phyloP scores from a whole-genome alignment of 2,888 invertebrate species.

The Limnephilus rhombicus region DNA sequence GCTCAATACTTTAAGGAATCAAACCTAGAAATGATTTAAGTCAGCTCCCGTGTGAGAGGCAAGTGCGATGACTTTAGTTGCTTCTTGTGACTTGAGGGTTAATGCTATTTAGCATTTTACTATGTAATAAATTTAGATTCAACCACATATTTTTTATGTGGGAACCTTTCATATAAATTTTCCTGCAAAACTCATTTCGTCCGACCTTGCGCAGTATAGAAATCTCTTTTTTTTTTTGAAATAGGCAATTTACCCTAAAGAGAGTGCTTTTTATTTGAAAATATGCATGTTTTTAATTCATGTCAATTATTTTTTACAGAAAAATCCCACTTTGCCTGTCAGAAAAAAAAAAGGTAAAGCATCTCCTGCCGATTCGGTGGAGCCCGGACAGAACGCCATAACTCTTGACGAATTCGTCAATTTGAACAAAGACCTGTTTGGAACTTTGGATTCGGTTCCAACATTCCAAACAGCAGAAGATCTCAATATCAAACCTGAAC shows the following conservation, averaged over 20 bases:
- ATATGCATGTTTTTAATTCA: not conserved
- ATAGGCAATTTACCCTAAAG: no score
- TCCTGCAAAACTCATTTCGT: no score
- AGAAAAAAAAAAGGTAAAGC: not conserved
- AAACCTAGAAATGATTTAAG: no score
- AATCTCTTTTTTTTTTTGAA: not conserved
- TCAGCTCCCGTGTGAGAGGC: no score
- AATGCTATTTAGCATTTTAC: no score
- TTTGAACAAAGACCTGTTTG: conserved; percentile 77
- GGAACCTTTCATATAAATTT: no score
- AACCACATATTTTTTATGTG: no score
- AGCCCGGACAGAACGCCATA: conserved; percentile 69
- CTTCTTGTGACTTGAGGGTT: no score
- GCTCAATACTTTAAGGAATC: no score
- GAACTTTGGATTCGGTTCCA: conserved; percentile 72
- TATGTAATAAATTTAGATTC: no score
- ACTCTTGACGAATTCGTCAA: conserved; percentile 76
- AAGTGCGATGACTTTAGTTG: no score
- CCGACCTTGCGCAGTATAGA: not conserved
- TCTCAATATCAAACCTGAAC: not conserved
- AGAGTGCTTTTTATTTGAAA: not conserved
- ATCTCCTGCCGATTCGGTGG: not conserved
- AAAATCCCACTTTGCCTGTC: not conserved
- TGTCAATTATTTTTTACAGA: not conserved
- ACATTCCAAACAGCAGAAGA: not conserved